phyloP scores from a whole-genome alignment of 2,797 vertebrate species.

The Anomalospiza imberbis region DNA sequence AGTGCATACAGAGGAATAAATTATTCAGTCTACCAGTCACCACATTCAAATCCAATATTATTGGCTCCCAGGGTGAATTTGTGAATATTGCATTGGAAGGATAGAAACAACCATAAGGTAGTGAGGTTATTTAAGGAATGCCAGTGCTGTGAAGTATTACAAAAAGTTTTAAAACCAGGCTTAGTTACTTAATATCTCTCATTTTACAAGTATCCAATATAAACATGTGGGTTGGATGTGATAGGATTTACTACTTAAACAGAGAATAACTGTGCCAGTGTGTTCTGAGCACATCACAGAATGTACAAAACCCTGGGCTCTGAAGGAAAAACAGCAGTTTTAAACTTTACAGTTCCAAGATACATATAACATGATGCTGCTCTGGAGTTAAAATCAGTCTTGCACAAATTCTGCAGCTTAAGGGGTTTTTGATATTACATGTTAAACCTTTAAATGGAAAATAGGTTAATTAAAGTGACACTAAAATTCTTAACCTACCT shows the following conservation, averaged over 20 bases:
- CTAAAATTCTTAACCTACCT: background rate
- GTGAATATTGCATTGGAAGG: background rate
- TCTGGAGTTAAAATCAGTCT: background rate
- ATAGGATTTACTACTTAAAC: constrained; percentile 31
- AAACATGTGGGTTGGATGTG: constrained; percentile 20
- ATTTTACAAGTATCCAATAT: constrained; percentile 6
- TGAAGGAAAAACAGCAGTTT: background rate
- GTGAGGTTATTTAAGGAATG: constrained; percentile 18
- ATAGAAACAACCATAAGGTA: background rate
- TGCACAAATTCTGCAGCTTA: background rate
- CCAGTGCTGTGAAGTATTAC: background rate
- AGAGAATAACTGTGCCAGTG: background rate
- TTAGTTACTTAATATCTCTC: constrained; percentile 25
- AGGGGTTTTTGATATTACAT: background rate
- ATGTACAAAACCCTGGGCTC: background rate
- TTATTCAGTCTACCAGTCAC: background rate
- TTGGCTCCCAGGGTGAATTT: background rate
- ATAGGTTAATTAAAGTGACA: background rate
- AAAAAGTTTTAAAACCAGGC: background rate
- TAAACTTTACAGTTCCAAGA: background rate
- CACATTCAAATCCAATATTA: background rate
- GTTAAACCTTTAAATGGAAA: background rate
- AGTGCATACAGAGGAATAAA: background rate
- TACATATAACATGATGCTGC: background rate
- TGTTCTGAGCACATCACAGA: background rate